Evolutionary conservation across 2,888 invertebrate genomes (phyloP).

Genomic region (Plusia festucae): DNA sequence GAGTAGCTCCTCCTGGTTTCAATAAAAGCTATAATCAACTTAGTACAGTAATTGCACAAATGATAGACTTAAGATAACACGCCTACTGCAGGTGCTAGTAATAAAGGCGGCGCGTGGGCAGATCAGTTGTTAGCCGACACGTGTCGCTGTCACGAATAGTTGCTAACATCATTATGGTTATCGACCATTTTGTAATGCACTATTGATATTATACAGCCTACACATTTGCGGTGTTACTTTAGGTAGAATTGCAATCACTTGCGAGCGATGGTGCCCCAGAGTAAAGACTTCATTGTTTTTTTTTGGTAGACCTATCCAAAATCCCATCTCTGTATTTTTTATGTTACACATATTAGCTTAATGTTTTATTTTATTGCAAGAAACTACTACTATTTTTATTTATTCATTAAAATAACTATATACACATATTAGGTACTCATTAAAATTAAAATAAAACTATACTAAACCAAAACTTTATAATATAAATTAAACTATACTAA

Average conservation of each 20-base stretch:
- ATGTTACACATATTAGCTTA: too few species aligned
- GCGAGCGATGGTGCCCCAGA: not conserved
- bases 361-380: too few species aligned
- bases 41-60: constrained; percentile 16
- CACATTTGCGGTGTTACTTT: not conserved
- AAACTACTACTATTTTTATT: too few species aligned
- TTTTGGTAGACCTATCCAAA: too few species aligned
- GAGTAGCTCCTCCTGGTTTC: not conserved
- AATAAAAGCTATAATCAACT: constrained; percentile 12
- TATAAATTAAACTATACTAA: too few species aligned
- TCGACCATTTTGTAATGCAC: constrained; percentile 27
- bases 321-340: too few species aligned
- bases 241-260: not conserved
- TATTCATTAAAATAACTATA: too few species aligned
- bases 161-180: constrained; percentile 41
- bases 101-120: constrained; percentile 48
- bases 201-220: not conserved
- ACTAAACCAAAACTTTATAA: too few species aligned
- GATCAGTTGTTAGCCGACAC: constrained; percentile 30
- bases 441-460: too few species aligned
- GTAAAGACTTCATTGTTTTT: not conserved
- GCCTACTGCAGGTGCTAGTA: constrained; percentile 44
- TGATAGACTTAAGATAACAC: constrained; percentile 19
- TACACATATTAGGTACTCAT: too few species aligned
- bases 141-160: constrained; percentile 31